Percentiles rank a stretch among this genome's conserved stretches.
Evolutionary conservation across 2,113 vertebrate genomes (phyloP).

Genomic region (Sula dactylatra): DNA sequence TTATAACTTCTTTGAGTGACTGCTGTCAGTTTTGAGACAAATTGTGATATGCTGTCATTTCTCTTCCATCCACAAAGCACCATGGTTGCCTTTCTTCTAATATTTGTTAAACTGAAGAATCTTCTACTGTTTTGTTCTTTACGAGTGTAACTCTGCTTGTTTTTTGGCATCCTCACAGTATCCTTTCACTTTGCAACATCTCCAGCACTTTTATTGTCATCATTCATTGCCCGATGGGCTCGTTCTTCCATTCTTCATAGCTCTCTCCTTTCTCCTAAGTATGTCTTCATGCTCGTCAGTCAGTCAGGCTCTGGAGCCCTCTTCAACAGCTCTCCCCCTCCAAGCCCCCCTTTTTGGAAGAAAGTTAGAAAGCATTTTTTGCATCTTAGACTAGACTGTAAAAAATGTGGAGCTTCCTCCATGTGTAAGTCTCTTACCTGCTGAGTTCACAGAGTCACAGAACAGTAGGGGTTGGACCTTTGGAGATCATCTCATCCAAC

Average conservation of each 20-base stretch:
- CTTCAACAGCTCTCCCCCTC: background rate
- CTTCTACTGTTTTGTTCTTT: background rate
- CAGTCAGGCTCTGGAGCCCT: background rate
- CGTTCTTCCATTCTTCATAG: background rate
- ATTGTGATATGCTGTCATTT: background rate
- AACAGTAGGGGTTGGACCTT: too few species aligned
- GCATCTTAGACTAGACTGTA: background rate
- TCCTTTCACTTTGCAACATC: background rate
- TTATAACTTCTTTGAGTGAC: background rate
- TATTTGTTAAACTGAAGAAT: background rate
- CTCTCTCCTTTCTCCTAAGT: background rate
- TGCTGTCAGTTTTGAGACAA: background rate
- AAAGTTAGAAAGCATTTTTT: background rate
- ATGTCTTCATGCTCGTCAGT: rapidly evolving
- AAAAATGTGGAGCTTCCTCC: background rate
- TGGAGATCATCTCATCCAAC: too few species aligned
- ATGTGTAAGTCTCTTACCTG: background rate
- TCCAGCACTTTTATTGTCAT: background rate
- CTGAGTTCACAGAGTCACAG: background rate
- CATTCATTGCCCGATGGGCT: background rate
- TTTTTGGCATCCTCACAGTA: background rate
- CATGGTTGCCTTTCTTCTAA: background rate
- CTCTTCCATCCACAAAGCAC: background rate
- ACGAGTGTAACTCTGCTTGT: background rate
- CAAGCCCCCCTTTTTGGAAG: too few species aligned